A percentile compares a stretch with the other conserved stretches of the same genome.
Evolutionary conservation across 1,140 invertebrate species (phyloP).

Genomic region (Nautilus pompilius): DNA sequence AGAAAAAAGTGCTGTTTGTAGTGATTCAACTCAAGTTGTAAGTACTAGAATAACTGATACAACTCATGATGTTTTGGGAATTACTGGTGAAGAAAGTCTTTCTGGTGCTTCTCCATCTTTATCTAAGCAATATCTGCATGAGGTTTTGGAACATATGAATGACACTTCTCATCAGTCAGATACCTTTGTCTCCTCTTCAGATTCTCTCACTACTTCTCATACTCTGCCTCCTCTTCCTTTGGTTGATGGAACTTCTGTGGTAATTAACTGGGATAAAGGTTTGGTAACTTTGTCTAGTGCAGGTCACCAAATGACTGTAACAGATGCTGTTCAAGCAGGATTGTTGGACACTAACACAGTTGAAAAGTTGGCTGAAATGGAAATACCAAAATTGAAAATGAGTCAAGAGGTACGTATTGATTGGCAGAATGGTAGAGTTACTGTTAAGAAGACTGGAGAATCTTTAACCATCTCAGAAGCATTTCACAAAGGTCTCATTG

Average conservation of each 20-base stretch:
- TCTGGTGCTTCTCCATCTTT: no score
- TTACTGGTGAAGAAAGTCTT: no score
- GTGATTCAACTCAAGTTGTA: no score
- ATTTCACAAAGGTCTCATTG: conserved; percentile 72
- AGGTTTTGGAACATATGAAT: no score
- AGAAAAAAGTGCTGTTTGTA: no score
- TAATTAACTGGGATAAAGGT: conserved; percentile 39
- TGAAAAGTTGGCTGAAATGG: conserved; percentile 62
- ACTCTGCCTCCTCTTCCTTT: no score
- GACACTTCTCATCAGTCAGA: no score
- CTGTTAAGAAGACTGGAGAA: conserved; percentile 76
- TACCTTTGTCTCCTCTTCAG: no score
- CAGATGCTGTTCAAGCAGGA: conserved; percentile 79
- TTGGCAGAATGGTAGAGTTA: conserved; percentile 41
- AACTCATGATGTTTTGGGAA: no score
- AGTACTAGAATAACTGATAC: no score
- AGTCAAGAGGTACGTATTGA: conserved; percentile 43
- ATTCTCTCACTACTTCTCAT: no score
- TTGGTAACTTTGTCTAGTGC: conserved; percentile 75
- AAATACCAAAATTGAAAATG: conserved; percentile 59
- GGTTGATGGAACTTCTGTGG: background rate
- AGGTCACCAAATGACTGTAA: conserved; percentile 74
- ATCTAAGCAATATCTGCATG: no score
- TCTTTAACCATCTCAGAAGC: conserved; percentile 74
- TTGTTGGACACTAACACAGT: conserved; percentile 79